Base-by-base conservation (phyloP, 2,797 vertebrate species). In the Tauraco hartlaubi region DNA sequence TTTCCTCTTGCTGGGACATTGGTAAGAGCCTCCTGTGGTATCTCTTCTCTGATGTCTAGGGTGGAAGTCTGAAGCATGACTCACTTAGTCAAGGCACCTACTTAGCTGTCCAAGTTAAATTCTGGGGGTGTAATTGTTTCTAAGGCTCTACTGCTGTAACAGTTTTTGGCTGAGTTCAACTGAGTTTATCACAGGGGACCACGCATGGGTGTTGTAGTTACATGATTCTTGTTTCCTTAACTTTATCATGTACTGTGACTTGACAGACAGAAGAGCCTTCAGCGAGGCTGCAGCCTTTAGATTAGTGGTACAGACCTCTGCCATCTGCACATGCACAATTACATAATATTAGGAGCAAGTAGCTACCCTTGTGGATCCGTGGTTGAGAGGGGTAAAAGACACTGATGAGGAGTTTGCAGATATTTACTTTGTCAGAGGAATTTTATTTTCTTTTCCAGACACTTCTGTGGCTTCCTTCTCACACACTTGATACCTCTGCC, bases 61-160 rank as follows among this genome's bases (percentile, higher is more conserved):
- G 92, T 88, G 77, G 95, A 95, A 96, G 92, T 93, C 88, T 96
- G 95, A 93, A 89, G 83, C 39, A 9, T 81, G 90, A 87, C 82
- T 94, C 58, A 11, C 56, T 80, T 15, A 81, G 90, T 69, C 4
- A 8, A 85, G 85, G 93, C 73, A 73, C 90, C 93, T 93, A 63
- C 68, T 82, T 88, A 11, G 61, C 64, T 91, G 71, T 75, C 76
- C 84, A 68, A 87, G 75, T 33, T 66, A 84, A 92, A 88, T 83
- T 96, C 92, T 63, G 66, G 59, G 74, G 81, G 41, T 58, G 51
- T 81, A 93, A 86, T 92, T 94, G 88, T 84, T 73, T 85, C 69
- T 35, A 51, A 81, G 83, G 37, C 69, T 90, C 58, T 39, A 12
- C 73, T 88, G 55, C 88, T 87, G 28, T 73, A 86, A 66, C 86